Conservation (phyloP, 1,140 invertebrate species). For the Pogonomyrmex barbatus region DNA sequence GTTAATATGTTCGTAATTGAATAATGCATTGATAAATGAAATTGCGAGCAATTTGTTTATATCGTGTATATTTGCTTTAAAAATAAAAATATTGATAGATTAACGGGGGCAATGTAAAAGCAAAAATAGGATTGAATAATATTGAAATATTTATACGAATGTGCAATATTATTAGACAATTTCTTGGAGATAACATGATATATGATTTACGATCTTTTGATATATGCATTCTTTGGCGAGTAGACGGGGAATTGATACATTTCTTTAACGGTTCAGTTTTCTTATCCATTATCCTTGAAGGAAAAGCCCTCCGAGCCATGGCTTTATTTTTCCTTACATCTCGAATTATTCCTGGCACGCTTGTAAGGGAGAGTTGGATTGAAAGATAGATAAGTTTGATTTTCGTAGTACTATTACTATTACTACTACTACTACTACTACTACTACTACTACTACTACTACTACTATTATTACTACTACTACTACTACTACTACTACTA, state of each 20-base stretch:
- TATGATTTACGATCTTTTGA: slow-evolving; percentile 40
- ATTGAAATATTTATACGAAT: neutral
- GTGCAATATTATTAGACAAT: neutral
- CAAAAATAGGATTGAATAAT: neutral
- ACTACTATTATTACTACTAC: slow-evolving; percentile 41
- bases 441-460: slow-evolving; percentile 37
- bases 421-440: slow-evolving; percentile 44
- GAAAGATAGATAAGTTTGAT: slow-evolving; percentile 57
- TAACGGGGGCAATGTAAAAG: neutral
- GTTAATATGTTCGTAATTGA: neutral
- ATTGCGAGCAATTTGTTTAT: neutral
- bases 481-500: slow-evolving; percentile 32
- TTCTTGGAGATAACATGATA: neutral
- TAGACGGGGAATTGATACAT: slow-evolving; percentile 78
- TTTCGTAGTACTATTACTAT: slow-evolving; percentile 36
- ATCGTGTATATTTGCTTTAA: slow-evolving; percentile 3
- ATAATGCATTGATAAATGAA: neutral
- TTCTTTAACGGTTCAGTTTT: slow-evolving; percentile 48
- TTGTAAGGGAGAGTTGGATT: neutral
- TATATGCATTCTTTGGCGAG: slow-evolving; percentile 48
- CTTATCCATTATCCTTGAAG: slow-evolving; percentile 58
- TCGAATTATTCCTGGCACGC: slow-evolving; percentile 62
- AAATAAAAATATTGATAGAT: slow-evolving; percentile 6
- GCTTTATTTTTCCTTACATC: slow-evolving; percentile 8
- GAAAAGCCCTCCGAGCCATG: neutral